Conservation (phyloP, 2,113 vertebrate genomes). For the Chroicocephalus ridibundus region DNA sequence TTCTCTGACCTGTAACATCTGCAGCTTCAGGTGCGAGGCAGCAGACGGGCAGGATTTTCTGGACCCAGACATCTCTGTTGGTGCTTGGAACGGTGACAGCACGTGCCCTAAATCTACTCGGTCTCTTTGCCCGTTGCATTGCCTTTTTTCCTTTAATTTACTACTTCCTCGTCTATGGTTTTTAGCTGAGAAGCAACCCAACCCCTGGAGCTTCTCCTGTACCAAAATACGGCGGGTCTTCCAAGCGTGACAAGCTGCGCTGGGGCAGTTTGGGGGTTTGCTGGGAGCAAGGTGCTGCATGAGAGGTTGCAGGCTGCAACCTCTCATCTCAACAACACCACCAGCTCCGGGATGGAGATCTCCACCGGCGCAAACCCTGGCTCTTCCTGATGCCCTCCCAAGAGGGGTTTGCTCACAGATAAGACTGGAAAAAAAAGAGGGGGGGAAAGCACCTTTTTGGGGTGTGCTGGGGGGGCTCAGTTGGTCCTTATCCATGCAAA, state of each 20-base stretch:
- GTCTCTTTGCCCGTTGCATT: not conserved
- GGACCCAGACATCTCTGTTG: not conserved
- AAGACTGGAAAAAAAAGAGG: not conserved
- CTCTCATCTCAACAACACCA: not conserved
- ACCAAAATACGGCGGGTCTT: rapidly evolving
- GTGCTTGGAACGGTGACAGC: not conserved
- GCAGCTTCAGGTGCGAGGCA: not conserved
- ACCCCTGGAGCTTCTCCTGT: not conserved
- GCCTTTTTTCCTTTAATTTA: not conserved
- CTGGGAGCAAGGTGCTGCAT: not conserved
- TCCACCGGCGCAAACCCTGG: not conserved
- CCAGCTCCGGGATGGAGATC: not conserved
- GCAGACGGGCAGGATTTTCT: not conserved
- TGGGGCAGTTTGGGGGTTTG: not conserved
- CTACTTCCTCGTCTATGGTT: not conserved
- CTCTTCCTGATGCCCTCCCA: not conserved
- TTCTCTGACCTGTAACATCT: not conserved
- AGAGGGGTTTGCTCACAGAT: not conserved
- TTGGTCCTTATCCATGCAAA: rapidly evolving
- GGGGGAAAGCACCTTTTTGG: not conserved
- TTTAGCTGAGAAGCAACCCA: not conserved
- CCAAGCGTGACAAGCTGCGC: rapidly evolving
- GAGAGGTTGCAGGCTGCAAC: not conserved
- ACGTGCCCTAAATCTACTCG: not conserved
- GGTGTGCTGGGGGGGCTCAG: not conserved